Evolutionary conservation across 2,113 vertebrate genomes (phyloP).

Genomic region (Stictonetta naevosa): DNA sequence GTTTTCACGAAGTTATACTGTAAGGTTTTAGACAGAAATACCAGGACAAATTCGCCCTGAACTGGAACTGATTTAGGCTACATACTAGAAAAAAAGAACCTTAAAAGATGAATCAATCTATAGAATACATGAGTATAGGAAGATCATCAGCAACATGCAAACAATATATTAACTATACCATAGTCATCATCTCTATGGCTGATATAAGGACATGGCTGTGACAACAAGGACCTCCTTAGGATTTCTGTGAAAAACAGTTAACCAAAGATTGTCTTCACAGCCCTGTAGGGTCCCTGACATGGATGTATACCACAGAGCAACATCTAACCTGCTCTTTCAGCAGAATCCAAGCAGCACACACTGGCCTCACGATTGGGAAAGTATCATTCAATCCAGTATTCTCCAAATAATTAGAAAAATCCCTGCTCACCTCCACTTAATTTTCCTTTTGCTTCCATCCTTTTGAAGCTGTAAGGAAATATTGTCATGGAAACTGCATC

Average conservation of each 20-base stretch:
- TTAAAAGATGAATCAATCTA: neutral
- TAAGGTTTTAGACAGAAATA: conserved; percentile 12
- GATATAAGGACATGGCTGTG: neutral
- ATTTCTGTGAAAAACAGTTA: neutral
- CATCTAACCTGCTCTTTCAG: neutral
- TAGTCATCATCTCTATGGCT: neutral
- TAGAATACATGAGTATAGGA: neutral
- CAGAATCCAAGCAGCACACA: neutral
- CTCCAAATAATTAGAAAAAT: neutral
- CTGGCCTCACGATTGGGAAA: neutral
- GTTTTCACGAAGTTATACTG: conserved; percentile 12
- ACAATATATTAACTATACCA: neutral
- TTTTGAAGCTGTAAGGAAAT: conserved; percentile 20
- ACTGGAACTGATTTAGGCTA: neutral
- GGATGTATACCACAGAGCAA: neutral
- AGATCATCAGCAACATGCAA: neutral
- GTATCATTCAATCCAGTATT: neutral
- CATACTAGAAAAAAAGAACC: neutral
- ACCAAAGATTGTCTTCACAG: neutral
- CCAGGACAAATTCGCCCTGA: neutral
- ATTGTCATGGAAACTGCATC: neutral
- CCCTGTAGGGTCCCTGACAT: neutral
- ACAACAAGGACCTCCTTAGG: neutral
- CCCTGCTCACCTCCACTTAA: neutral
- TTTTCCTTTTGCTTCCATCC: neutral